These are phyloP conservation scores for Neodon shergylaensis DNA, from an alignment of 2,113 vertebrate genomes.

Conservation along the genomic window DNA sequence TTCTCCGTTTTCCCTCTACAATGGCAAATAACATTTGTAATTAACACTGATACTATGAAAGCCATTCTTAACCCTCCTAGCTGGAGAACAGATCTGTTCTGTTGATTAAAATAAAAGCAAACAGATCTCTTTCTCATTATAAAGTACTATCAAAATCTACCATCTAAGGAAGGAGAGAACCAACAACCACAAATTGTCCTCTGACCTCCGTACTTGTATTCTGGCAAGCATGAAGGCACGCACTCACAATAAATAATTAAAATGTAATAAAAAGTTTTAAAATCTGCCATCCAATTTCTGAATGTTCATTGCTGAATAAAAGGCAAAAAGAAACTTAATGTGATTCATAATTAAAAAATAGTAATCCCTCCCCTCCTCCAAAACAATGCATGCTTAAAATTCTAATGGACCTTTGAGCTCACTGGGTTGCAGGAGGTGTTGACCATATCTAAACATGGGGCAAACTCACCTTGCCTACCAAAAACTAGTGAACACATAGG, in stretches of 20 bases:
- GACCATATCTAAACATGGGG: slow-evolving; percentile 71
- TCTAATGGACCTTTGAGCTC: slow-evolving; percentile 33
- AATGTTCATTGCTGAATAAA: slow-evolving; percentile 28
- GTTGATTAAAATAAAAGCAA: slow-evolving; percentile 53
- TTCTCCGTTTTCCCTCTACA: background rate
- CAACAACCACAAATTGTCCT: background rate
- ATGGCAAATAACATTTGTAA: background rate
- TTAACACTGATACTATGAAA: background rate
- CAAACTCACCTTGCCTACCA: slow-evolving; percentile 57
- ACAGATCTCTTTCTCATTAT: background rate
- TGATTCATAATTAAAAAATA: background rate
- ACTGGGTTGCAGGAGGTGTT: background rate
- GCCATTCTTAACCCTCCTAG: background rate
- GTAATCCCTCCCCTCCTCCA: background rate
- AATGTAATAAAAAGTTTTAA: background rate
- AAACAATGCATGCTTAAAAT: background rate
- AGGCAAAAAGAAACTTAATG: background rate
- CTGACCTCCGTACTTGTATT: background rate
- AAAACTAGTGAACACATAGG: slow-evolving; percentile 79
- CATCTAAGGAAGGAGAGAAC: background rate
- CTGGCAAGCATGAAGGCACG: background rate
- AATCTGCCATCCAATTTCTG: background rate
- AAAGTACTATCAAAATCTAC: background rate
- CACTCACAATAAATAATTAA: background rate
- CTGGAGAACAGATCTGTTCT: background rate